Conservation (phyloP, 2,888 invertebrate genomes). For the Coelogynopora nodosa region DNA sequence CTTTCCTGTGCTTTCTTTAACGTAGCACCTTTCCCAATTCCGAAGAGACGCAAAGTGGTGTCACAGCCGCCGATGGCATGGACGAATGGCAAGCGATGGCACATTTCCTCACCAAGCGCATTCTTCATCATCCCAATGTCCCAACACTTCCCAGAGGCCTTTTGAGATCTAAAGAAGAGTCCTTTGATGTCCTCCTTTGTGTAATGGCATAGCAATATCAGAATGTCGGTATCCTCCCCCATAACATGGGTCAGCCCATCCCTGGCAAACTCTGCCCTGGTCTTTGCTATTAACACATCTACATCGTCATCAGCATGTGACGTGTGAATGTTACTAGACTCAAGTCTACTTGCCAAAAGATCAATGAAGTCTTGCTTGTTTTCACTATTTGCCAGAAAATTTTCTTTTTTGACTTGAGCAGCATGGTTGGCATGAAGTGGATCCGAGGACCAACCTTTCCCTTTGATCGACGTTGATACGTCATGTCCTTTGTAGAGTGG, state of each 20-base stretch:
- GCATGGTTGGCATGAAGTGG: neutral
- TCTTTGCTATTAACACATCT: neutral
- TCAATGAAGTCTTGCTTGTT: neutral
- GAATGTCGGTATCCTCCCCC: neutral
- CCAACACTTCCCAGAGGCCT: neutral
- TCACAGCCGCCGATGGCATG: neutral
- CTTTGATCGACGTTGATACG: conserved; percentile 49
- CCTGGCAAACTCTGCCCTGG: neutral
- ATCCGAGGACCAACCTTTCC: conserved; percentile 3
- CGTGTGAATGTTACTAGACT: neutral
- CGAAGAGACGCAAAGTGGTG: neutral
- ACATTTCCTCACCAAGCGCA: neutral
- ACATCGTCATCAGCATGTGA: neutral
- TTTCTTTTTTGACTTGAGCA: neutral
- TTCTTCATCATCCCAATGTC: neutral
- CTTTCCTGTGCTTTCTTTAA: neutral
- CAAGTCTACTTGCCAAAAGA: neutral
- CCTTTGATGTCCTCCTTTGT: neutral
- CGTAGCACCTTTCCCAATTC: neutral
- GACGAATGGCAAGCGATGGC: neutral
- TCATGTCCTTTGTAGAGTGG: conserved; percentile 50
- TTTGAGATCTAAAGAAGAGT: neutral
- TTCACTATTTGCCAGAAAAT: neutral
- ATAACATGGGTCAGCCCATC: neutral
- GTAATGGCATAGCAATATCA: neutral